phyloP scores from a whole-genome alignment of 2,888 invertebrate species.

The Euspilapteryx auroguttella region DNA sequence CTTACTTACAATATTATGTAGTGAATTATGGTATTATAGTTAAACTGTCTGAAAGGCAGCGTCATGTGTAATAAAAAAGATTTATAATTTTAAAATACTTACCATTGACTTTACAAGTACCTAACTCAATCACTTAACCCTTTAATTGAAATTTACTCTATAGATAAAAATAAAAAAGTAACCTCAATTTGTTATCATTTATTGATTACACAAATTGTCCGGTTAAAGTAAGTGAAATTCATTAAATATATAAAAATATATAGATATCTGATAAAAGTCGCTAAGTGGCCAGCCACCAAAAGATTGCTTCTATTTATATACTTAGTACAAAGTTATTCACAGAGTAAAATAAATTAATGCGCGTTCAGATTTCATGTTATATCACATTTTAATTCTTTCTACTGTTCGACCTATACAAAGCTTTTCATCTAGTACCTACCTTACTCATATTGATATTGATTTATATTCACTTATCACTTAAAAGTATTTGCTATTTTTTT shows the following conservation, averaged over 20 bases:
- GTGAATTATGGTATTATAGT: too few relatives aligned
- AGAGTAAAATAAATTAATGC: slow-evolving; percentile 10
- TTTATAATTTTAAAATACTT: too few relatives aligned
- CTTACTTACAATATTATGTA: too few relatives aligned
- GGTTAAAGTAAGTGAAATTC: slow-evolving; percentile 28
- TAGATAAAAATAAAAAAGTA: slow-evolving; percentile 9
- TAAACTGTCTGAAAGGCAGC: too few relatives aligned
- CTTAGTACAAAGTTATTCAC: slow-evolving; percentile 4
- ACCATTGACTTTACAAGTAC: too few relatives aligned
- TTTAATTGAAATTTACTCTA: background rate
- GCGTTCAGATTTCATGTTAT: slow-evolving; percentile 16
- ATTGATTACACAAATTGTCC: slow-evolving; percentile 57
- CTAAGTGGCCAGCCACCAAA: slow-evolving; percentile 57
- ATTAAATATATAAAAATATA: slow-evolving; percentile 36
- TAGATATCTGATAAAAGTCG: too few relatives aligned
- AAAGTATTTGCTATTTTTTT: too few relatives aligned
- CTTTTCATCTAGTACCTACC: too few relatives aligned
- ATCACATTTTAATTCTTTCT: slow-evolving; percentile 25
- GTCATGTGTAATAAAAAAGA: too few relatives aligned
- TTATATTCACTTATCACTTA: too few relatives aligned
- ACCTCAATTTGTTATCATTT: slow-evolving; percentile 51
- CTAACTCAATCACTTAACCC: background rate
- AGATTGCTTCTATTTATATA: slow-evolving; percentile 13
- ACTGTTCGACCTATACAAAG: too few relatives aligned
- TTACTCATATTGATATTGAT: too few relatives aligned